Base-by-base conservation (phyloP, 2,797 vertebrate genomes). In the Poliocrania exsul region DNA sequence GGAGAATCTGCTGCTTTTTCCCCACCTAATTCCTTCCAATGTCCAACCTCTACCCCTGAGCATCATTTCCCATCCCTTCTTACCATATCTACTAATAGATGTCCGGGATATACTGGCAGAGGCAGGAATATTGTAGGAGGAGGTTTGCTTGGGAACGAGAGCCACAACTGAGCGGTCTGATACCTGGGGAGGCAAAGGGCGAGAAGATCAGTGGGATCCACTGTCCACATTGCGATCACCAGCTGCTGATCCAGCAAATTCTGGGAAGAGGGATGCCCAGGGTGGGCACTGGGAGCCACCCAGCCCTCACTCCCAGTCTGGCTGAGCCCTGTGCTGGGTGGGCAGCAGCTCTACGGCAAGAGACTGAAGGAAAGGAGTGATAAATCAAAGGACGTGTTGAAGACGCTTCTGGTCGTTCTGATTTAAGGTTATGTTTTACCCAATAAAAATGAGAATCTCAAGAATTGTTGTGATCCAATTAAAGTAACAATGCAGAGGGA, bases 31-130 rank as follows among this genome's bases (percentile, higher is more conserved):
- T 4, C 29, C 26, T 50, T 47, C 42, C 44, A 23, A 8, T 18
- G 38, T n/a, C 51, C 70, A 1, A 10, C 3, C 1, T 0, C 4
- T 7, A 4, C 0, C 54, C 1, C 0, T 0, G 29, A 81, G 24
- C 70, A 8, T 5, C 28, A 1, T 6, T 15, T 4, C 79, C 77
- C 24, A 1, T 1, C 49, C n/a, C 65, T 51, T 54, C 99, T 99
- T 77, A 99, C 99, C 99, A 0, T 99, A 99, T 99, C 99, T 98
- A 84, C 99, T 99, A 93, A 99, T 99, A 40, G 99, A 99, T 0
- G 99, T 98, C 84, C 99, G 97, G 37, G 99, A 99, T 97, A 99
- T 99, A 97, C 99, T 99, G 95, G 99, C 98, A 9, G 99, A 99
- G 80, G 99, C 98, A 12, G 99, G 99, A 66, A 99, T 99, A 96